Percentiles rank a stretch among this genome's conserved stretches.
Conservation (phyloP, 2,888 invertebrate genomes). For the Alloscopus bannaensis region DNA sequence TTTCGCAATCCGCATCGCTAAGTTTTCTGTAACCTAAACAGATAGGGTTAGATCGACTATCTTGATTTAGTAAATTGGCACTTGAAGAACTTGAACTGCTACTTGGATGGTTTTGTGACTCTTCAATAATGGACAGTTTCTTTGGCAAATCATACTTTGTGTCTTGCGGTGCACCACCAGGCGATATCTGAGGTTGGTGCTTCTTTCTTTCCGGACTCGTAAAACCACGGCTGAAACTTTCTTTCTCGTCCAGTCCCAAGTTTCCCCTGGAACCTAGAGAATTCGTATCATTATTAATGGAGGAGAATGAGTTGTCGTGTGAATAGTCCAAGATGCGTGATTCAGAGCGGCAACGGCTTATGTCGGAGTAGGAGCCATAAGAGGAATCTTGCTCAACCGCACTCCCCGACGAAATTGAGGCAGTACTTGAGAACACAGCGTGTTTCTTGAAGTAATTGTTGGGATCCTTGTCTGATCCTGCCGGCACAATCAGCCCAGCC, state of each 20-base stretch:
- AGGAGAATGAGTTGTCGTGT: constrained; percentile 36
- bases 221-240: neutral
- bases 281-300: constrained; percentile 49
- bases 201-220: neutral
- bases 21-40: constrained; percentile 33
- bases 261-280: constrained; percentile 37
- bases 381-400: constrained; percentile 41
- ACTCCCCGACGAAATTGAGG: constrained; percentile 44
- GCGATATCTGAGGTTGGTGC: neutral
- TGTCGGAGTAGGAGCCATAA: constrained; percentile 49
- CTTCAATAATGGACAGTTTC: constrained; percentile 51
- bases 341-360: constrained; percentile 44
- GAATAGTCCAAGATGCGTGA: constrained; percentile 50
- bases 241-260: constrained; percentile 20
- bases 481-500: constrained; percentile 36
- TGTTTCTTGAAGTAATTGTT: constrained; percentile 49
- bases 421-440: constrained; percentile 31
- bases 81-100: constrained; percentile 34
- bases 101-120: constrained; percentile 47
- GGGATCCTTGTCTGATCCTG: constrained; percentile 55
- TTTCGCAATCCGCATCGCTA: constrained; percentile 8
- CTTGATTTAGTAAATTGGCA: constrained; percentile 2
- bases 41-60: neutral
- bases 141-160: constrained; percentile 32
- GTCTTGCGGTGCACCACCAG: constrained; percentile 17